Evolutionary conservation across 2,797 vertebrate genomes (phyloP), one percentile per base, ranked within the genome.

Genomic region (Acipenser oxyrinchus): DNA sequence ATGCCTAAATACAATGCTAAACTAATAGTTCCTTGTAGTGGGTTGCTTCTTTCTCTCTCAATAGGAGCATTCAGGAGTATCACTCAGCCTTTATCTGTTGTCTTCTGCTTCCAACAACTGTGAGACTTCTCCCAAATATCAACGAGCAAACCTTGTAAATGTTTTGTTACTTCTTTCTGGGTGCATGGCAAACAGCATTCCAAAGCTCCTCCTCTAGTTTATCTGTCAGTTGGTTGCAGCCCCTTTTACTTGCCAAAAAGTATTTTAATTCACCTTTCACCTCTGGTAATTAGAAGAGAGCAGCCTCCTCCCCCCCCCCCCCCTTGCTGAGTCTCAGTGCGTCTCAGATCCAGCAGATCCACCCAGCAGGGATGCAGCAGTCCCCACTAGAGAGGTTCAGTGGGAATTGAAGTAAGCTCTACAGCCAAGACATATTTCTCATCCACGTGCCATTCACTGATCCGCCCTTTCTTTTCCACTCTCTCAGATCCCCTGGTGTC

Each of bases 221-320:
- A 80, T 72, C 74, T 77, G 74, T 62, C 62, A 64, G 53, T 59
- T 23, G 37, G 63, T 8, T 23, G 53, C 82, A 81, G 78, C 71
- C 79, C 82, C 77, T 73, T 80, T 55, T 49, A 82, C 84, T 83
- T 84, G 83, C 84, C 82, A 76, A 83, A 77, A 80, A 81, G 81
- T 81, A 69, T 37, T 37, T 37, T 37, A 37, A 37, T 37, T 37
- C 23, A 37, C 23, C 23, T 37, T 37, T 37, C 23, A 81, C 87
- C 85, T 82, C 76, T 69, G 71, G 74, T 87, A 86, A 88, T 86
- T 83, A 86, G 83, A 87, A 86, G 83, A 69, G 71, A 62, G 60
- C 48, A 48, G 8, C 60, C 60, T 68, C 49, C 23, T 70, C 60
- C 57, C 18, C 60, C 60, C 66, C 49, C 23, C 66, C 60, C 57